Percentiles rank a stretch among this genome's conserved stretches.
phyloP scores from a whole-genome alignment of 1,140 invertebrate genomes.

The Drosophila ironensis region DNA sequence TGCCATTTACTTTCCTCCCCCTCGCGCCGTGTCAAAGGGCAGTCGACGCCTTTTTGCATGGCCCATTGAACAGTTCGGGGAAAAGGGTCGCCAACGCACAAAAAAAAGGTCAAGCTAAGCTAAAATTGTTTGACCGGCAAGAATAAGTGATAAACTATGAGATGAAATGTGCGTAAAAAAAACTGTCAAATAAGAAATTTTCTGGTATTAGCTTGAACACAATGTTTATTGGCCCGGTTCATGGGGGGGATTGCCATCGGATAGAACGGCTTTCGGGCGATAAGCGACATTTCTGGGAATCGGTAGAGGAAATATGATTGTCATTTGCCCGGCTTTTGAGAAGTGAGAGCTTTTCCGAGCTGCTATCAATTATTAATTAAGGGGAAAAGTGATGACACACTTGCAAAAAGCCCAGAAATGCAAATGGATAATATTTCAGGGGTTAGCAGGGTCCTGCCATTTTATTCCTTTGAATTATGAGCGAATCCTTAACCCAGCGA shows the following conservation, averaged over 20 bases:
- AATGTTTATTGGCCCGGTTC: conserved; percentile 26
- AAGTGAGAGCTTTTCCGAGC: not conserved
- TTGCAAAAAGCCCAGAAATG: not conserved
- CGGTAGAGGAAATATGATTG: not conserved
- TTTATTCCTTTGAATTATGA: conserved; percentile 28
- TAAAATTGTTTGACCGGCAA: conserved; percentile 38
- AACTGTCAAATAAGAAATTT: conserved; percentile 39
- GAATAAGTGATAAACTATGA: conserved; percentile 46
- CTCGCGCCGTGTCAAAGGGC: conserved; percentile 34
- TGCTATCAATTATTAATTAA: conserved; percentile 2
- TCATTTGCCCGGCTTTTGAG: not conserved
- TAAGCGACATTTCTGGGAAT: conserved; percentile 14
- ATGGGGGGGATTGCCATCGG: not conserved
- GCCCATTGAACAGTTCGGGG: conserved; percentile 30
- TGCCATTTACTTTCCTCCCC: not conserved
- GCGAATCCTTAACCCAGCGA: conserved; percentile 12
- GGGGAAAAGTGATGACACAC: not conserved
- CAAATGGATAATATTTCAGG: conserved; percentile 5
- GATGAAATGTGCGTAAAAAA: conserved; percentile 41
- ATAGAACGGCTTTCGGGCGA: conserved; percentile 10
- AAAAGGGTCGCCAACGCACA: conserved; percentile 12
- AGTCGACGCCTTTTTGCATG: conserved; percentile 26
- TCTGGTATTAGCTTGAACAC: conserved; percentile 36
- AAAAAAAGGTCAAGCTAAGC: conserved; percentile 34
- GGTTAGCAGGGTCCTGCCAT: too few species aligned